phyloP scores from a whole-genome alignment of 1,140 invertebrate species.

The Neuroterus valhalla region DNA sequence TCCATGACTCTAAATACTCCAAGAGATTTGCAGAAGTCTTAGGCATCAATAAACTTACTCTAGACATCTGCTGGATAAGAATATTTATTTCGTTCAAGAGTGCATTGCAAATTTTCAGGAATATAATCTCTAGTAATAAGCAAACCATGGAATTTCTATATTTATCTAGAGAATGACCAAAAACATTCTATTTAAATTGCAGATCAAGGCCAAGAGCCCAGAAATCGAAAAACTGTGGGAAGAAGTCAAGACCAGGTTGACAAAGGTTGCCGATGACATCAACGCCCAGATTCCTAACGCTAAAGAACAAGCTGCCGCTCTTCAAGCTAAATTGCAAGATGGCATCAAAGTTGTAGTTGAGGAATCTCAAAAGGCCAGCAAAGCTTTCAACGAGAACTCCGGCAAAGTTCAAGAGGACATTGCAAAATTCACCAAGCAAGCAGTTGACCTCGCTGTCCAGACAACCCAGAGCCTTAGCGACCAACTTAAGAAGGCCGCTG shows the following conservation, averaged over 20 bases:
- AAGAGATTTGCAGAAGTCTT: no score
- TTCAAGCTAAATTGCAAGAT: slow-evolving; percentile 55
- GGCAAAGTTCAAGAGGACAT: slow-evolving; percentile 57
- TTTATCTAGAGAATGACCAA: no score
- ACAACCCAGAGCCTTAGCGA: slow-evolving; percentile 56
- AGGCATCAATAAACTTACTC: no score
- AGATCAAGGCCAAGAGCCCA: slow-evolving; percentile 59
- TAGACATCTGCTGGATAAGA: no score
- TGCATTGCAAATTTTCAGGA: no score
- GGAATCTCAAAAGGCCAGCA: slow-evolving; percentile 54
- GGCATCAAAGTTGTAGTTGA: slow-evolving; percentile 52
- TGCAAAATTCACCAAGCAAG: slow-evolving; percentile 59
- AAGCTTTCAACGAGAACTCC: slow-evolving; percentile 52
- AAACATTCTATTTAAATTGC: background rate
- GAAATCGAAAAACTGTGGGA: slow-evolving; percentile 56
- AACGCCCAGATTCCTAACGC: slow-evolving; percentile 53
- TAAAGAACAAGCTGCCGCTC: slow-evolving; percentile 50
- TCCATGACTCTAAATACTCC: no score
- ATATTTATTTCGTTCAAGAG: no score
- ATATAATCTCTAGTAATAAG: no score
- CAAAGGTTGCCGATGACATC: slow-evolving; percentile 49
- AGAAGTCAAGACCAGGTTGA: slow-evolving; percentile 52
- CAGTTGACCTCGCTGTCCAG: slow-evolving; percentile 57
- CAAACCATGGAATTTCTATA: no score
- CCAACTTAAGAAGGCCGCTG: slow-evolving; percentile 51